Evolutionary conservation across 1,140 invertebrate genomes (phyloP).

Genomic region (Drosophila nannoptera): DNA sequence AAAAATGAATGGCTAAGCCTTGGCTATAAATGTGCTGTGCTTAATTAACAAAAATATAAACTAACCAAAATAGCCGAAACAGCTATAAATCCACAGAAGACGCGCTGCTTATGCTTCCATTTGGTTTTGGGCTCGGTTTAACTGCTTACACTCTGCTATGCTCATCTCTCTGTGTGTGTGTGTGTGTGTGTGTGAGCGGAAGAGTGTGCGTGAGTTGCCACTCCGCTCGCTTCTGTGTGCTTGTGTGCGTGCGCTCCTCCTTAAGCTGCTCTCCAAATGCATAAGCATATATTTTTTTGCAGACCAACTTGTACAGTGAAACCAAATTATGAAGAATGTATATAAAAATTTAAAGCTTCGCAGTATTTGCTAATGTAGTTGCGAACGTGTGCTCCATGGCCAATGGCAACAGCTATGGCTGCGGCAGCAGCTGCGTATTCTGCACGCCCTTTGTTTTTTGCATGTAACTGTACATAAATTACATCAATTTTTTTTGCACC

Average conservation of each 20-base stretch:
- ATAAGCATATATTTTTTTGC: constrained; percentile 52
- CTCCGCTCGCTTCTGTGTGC: constrained; percentile 31
- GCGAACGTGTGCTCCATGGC: constrained; percentile 35
- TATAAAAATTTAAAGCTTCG: constrained; percentile 75
- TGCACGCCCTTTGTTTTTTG: constrained; percentile 50
- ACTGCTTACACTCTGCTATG: constrained; percentile 47
- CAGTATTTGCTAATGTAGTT: constrained; percentile 78
- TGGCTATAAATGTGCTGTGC: constrained; percentile 56
- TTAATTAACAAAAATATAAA: constrained; percentile 61
- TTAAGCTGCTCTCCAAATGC: constrained; percentile 34
- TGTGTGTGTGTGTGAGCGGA: constrained; percentile 8
- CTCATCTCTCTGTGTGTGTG: constrained; percentile 22
- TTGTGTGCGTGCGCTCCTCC: constrained; percentile 35
- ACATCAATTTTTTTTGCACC: constrained; percentile 23
- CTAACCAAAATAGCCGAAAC: constrained; percentile 30
- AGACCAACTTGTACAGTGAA: constrained; percentile 45
- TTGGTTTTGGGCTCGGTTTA: constrained; percentile 61
- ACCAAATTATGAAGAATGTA: constrained; percentile 35
- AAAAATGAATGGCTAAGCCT: constrained; percentile 34
- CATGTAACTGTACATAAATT: constrained; percentile 46
- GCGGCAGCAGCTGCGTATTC: constrained; percentile 54
- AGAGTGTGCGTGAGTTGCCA: constrained; percentile 5
- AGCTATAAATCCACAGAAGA: constrained; percentile 53
- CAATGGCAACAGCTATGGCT: constrained; percentile 28
- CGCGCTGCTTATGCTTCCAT: constrained; percentile 67